phyloP scores from a whole-genome alignment of 2,888 invertebrate genomes.

The Aproaerema taeniolella region DNA sequence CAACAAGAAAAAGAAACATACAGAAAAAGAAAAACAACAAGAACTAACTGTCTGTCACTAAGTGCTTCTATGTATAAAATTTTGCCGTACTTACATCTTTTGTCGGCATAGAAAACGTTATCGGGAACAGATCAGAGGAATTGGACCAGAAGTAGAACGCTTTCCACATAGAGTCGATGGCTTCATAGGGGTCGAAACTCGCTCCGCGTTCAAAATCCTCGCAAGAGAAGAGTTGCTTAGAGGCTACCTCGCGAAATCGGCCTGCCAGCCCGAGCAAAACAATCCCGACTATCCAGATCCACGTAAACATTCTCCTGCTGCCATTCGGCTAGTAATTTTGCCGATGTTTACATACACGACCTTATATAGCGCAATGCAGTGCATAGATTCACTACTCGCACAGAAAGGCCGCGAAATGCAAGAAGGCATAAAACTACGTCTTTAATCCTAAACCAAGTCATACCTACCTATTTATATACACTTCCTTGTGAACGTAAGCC shows the following conservation, averaged over 20 bases:
- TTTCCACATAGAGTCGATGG: constrained; percentile 54
- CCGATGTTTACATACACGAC: constrained; percentile 34
- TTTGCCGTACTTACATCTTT: constrained; percentile 44
- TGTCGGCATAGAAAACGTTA: constrained; percentile 45
- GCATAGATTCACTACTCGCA: constrained; percentile 34
- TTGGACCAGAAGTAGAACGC: constrained; percentile 61
- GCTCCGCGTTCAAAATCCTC: constrained; percentile 54
- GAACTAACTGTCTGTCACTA: too few species aligned
- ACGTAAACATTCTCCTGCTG: constrained; percentile 49
- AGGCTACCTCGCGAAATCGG: constrained; percentile 12
- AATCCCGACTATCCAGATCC: constrained; percentile 43
- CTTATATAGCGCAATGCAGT: constrained; percentile 31
- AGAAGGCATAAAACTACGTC: too few species aligned
- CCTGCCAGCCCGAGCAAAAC: constrained; percentile 33
- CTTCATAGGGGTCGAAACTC: constrained; percentile 42
- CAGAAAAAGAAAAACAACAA: too few species aligned
- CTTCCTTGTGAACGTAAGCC: too few species aligned
- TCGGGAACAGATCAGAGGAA: constrained; percentile 43
- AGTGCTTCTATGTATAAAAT: too few species aligned
- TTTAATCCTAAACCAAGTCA: too few species aligned
- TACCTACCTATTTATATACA: too few species aligned
- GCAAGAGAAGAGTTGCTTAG: constrained; percentile 34
- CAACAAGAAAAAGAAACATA: too few species aligned
- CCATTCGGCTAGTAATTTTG: constrained; percentile 38
- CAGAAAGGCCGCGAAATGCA: constrained; percentile 21